phyloP scores from a whole-genome alignment of 2,888 invertebrate genomes.

The Cheilosia pagana region DNA sequence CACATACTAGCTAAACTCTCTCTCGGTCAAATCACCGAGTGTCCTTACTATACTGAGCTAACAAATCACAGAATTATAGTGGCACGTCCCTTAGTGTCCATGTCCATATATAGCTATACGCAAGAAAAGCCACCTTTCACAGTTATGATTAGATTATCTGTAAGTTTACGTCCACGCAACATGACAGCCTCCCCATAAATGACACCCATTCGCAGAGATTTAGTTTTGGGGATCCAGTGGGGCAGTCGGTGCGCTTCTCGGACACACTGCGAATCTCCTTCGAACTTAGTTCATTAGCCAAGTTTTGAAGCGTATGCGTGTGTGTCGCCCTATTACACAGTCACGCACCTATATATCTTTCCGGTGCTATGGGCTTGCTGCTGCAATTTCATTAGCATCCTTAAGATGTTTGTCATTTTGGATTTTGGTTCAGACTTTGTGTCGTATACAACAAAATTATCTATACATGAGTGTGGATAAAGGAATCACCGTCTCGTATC shows the following conservation, averaged over 20 bases:
- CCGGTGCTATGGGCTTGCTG: neutral
- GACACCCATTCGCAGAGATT: slow-evolving; percentile 48
- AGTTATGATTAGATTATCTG: slow-evolving; percentile 65
- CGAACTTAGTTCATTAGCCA: slow-evolving; percentile 47
- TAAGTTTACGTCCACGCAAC: slow-evolving; percentile 62
- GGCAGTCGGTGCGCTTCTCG: neutral
- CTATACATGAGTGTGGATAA: slow-evolving; percentile 9
- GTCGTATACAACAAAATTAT: slow-evolving; percentile 35
- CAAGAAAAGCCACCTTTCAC: slow-evolving; percentile 39
- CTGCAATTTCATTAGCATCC: slow-evolving; percentile 65
- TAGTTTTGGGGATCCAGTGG: slow-evolving; percentile 26
- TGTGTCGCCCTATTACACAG: slow-evolving; percentile 15
- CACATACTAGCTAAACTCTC: slow-evolving; percentile 9
- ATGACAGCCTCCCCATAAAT: slow-evolving; percentile 42
- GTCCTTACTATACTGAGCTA: slow-evolving; percentile 12
- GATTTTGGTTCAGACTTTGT: slow-evolving; percentile 41
- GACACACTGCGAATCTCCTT: neutral
- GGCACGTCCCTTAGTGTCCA: neutral
- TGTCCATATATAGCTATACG: too few species aligned
- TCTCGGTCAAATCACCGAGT: slow-evolving; percentile 11
- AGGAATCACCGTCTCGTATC: neutral
- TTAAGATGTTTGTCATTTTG: slow-evolving; percentile 67
- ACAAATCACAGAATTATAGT: slow-evolving; percentile 51
- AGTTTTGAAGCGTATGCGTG: slow-evolving; percentile 12
- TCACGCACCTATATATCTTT: slow-evolving; percentile 21